A percentile compares a stretch with the other conserved stretches of the same genome.
Conservation (phyloP, 2,797 vertebrate species). For the Erpetoichthys calabaricus region DNA sequence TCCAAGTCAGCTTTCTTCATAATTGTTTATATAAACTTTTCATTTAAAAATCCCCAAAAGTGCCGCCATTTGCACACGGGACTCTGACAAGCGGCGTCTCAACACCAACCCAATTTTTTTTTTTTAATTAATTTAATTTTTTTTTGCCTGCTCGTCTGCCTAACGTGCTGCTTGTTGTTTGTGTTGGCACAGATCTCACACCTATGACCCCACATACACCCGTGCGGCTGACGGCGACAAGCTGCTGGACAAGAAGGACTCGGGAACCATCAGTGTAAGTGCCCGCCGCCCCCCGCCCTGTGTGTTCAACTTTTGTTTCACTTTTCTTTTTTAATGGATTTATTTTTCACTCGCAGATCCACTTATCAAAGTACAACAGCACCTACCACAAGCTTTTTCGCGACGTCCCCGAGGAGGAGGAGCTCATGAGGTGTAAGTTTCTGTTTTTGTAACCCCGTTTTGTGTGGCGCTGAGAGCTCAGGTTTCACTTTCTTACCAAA, state of each 20-base stretch:
- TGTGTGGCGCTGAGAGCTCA: too few species aligned
- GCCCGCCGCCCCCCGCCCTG: constrained; percentile 27
- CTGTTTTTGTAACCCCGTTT: not conserved
- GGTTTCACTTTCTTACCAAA: too few species aligned
- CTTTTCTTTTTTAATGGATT: not conserved
- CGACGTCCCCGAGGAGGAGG: constrained; percentile 48
- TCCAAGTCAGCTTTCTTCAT: too few species aligned
- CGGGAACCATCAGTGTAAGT: constrained; percentile 10
- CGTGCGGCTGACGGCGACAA: constrained; percentile 14
- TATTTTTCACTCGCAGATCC: constrained; percentile 32
- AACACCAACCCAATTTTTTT: not conserved
- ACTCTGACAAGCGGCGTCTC: accelerated
- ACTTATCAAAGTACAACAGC: constrained; percentile 53
- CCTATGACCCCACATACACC: constrained; percentile 31
- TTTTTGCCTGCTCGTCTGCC: not conserved
- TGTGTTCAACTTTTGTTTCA: constrained; percentile 24
- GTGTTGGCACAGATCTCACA: constrained; percentile 47
- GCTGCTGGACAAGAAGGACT: constrained; percentile 16
- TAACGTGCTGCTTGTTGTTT: not conserved
- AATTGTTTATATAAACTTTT: too few species aligned
- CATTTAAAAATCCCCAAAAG: accelerated
- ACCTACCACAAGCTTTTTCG: constrained; percentile 68
- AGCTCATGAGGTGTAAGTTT: constrained; percentile 55
- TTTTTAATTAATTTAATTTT: not conserved
- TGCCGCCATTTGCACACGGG: not conserved